Evolutionary conservation across 2,888 invertebrate genomes (phyloP).

Genomic region (Melolontha melolontha): DNA sequence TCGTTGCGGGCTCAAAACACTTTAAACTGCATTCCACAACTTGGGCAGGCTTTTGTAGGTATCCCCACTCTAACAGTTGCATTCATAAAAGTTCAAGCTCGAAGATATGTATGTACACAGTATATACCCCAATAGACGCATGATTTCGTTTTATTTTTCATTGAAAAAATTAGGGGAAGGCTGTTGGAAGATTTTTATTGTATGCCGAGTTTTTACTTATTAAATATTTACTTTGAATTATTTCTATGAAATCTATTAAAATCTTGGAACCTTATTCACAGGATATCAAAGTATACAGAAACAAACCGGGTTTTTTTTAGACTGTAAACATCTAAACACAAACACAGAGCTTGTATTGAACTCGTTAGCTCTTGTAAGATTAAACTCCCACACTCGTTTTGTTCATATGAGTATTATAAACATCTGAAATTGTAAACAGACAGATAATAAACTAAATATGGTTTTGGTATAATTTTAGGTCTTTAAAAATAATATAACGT

Average conservation of each 20-base stretch:
- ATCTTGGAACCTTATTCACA: too few species aligned
- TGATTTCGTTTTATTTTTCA: constrained; percentile 32
- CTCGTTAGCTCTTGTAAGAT: too few species aligned
- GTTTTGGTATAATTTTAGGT: constrained; percentile 10
- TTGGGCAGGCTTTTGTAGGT: constrained; percentile 29
- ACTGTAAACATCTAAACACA: too few species aligned
- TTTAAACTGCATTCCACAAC: constrained; percentile 34
- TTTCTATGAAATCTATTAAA: too few species aligned
- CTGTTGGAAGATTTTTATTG: too few species aligned
- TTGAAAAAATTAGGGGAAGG: constrained; percentile 10
- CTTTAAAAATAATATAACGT: background rate
- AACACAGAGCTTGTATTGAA: too few species aligned
- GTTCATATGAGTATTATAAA: constrained; percentile 14
- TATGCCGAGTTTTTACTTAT: too few species aligned
- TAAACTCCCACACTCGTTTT: background rate
- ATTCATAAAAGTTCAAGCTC: constrained; percentile 28
- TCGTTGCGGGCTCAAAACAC: constrained; percentile 20
- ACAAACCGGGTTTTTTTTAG: too few species aligned
- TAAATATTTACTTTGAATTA: too few species aligned
- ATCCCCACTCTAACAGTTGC: constrained; percentile 17
- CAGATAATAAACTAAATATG: constrained; percentile 12
- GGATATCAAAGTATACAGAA: too few species aligned
- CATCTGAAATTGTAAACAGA: constrained; percentile 16
- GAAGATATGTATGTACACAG: background rate
- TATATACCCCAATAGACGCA: background rate